Base-by-base conservation (phyloP, 1,140 invertebrate species). In the Drosophila suzukii region DNA sequence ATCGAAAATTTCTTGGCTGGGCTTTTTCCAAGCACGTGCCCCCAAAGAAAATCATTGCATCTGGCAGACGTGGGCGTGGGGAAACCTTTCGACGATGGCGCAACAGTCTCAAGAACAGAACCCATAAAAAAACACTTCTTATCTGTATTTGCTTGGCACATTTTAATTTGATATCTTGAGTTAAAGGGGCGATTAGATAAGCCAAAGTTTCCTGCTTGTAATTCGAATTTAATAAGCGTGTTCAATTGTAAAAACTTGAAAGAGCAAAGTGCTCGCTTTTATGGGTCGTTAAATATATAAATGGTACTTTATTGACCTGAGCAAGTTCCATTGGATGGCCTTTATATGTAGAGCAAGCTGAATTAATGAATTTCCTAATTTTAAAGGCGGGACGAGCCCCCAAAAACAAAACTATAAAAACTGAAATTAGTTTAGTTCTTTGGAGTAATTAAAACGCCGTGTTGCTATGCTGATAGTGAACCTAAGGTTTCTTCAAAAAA, bases 141-240 rank as follows among this genome's bases (percentile, higher is more conserved):
- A 73, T 73, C 70, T 60, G 60, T 61, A 60, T 73, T 60, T 72
- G 67, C 47, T 41, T 46, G 70, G 43, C 70, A 73, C 67, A 73
- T 53, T 72, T 72, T 61, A 41, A 49, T 38, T 20, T 60, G 39
- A 73, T 73, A 73, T 61, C 70, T 73, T 72, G 39, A 12, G 27
- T 41, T 46, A 73, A 73, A 60, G 17, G 46, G 15, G 6, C 41
- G 70, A 73, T 73, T 47, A 73, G 70, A 73, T 73, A 73, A 54
- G 50, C 36, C 8, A 8, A 6, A 6, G 10, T 58, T 70, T 71
- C 44, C 17, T 39, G 53, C 30, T 10, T 71, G 67, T 71, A 71
- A 71, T 71, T 71, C 51, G 65, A 71, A 36, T 71, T 71, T 57
- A 71, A 71, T 49, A 70, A 58, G 65, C 47, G 11, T 63, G 20